A percentile compares a stretch with the other conserved stretches of the same genome.
These are phyloP conservation scores for Callorhinus ursinus DNA, from an alignment of 2,113 vertebrate genomes.

Conservation along the genomic window DNA sequence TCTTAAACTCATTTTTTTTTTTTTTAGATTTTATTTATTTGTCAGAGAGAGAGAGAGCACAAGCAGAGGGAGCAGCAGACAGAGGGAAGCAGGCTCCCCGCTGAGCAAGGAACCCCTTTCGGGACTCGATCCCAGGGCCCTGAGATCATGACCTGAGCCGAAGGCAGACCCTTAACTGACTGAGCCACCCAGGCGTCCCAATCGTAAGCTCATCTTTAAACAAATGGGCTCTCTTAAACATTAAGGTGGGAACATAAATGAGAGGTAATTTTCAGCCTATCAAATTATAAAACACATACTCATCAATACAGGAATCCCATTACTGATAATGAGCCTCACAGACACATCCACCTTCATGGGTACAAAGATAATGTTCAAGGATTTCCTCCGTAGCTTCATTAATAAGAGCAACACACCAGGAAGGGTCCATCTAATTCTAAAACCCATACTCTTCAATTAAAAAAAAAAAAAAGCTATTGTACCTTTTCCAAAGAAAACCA, in stretches of 20 bases:
- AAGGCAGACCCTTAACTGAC: too few relatives aligned
- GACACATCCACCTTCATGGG: rapidly evolving
- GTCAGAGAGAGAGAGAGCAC: too few relatives aligned
- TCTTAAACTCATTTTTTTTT: background rate
- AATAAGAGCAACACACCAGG: background rate
- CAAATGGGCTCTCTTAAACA: background rate
- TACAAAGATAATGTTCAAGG: background rate
- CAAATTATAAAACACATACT: background rate
- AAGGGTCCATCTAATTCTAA: background rate
- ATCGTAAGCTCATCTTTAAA: background rate
- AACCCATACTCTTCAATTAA: background rate
- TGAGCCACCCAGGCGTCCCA: too few relatives aligned
- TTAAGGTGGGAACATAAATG: background rate
- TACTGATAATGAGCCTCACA: background rate
- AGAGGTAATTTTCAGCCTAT: background rate
- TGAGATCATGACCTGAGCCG: too few relatives aligned
- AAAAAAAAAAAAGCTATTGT: background rate
- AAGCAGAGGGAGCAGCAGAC: too few relatives aligned
- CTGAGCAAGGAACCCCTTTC: too few relatives aligned
- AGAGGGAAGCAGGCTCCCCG: too few relatives aligned
- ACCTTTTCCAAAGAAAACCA: background rate
- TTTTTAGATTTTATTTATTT: too few relatives aligned
- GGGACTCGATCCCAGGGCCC: too few relatives aligned
- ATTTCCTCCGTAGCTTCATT: background rate
- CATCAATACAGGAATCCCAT: background rate